Conservation (phyloP, 2,797 vertebrate species). For the Strix occidentalis region DNA sequence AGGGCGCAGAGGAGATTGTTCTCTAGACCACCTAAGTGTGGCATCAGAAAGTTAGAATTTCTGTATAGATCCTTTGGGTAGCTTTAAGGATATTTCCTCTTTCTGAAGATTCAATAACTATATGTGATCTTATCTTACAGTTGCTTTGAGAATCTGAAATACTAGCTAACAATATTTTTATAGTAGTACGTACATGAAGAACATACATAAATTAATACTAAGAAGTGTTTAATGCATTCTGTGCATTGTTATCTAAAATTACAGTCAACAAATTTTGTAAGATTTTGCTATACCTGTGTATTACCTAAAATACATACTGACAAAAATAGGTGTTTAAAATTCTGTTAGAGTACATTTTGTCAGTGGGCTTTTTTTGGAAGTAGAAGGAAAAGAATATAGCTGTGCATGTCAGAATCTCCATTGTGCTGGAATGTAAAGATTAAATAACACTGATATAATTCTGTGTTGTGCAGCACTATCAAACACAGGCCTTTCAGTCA, state of each 20-base stretch:
- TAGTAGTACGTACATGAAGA: not conserved
- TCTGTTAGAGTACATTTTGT: not conserved
- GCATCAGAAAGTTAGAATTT: not conserved
- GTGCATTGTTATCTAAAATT: not conserved
- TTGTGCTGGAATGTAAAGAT: not conserved
- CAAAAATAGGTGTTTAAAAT: not conserved
- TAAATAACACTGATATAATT: not conserved
- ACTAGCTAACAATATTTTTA: not conserved
- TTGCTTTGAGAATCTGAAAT: not conserved
- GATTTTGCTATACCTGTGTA: not conserved
- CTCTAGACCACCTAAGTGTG: not conserved
- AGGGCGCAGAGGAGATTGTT: not conserved
- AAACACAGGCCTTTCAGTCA: not conserved
- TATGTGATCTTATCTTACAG: not conserved
- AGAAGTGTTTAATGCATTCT: not conserved
- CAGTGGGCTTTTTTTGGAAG: not conserved
- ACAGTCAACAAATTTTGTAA: not conserved
- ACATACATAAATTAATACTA: not conserved
- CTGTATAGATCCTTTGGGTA: not conserved
- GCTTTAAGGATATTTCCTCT: not conserved
- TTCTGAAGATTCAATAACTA: not conserved
- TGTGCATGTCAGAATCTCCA: not conserved
- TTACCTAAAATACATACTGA: not conserved
- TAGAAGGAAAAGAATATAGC: not conserved
- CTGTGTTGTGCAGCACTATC: not conserved